Evolutionary conservation across 2,888 invertebrate species (phyloP).

Genomic region (Eilema griseolum): DNA sequence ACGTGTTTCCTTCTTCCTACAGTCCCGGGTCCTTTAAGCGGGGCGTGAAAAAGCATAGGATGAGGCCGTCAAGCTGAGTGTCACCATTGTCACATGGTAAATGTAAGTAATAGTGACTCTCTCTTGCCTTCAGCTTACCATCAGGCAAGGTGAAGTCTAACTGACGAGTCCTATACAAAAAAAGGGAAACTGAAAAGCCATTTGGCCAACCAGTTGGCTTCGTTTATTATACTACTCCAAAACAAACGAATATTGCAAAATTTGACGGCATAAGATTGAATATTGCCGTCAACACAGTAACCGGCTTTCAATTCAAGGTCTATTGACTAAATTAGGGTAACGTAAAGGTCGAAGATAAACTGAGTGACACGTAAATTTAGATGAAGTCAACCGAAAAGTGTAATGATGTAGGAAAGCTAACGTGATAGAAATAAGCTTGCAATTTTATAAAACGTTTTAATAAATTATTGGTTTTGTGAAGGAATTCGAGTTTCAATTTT

Average conservation of each 20-base stretch:
- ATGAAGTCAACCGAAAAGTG: conserved; percentile 8
- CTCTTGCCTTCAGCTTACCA: no score
- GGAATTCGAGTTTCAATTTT: neutral
- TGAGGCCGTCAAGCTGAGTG: no score
- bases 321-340: neutral
- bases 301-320: neutral
- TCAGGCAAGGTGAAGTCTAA: no score
- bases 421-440: neutral
- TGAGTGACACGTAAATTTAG: conserved; percentile 19
- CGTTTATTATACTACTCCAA: neutral
- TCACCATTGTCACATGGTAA: no score
- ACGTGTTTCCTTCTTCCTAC: no score
- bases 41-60: no score
- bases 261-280: neutral
- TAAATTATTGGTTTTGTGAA: neutral
- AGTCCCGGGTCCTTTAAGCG: no score
- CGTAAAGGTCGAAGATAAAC: conserved; percentile 33
- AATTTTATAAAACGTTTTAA: neutral
- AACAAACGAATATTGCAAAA: neutral
- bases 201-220: neutral
- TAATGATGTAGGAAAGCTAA: conserved; percentile 5
- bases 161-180: no score
- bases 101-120: no score
- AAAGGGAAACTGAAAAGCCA: neutral
- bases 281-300: neutral